These are phyloP conservation scores for Asarcornis scutulata DNA, from an alignment of 2,113 vertebrate genomes.

Conservation along the genomic window DNA sequence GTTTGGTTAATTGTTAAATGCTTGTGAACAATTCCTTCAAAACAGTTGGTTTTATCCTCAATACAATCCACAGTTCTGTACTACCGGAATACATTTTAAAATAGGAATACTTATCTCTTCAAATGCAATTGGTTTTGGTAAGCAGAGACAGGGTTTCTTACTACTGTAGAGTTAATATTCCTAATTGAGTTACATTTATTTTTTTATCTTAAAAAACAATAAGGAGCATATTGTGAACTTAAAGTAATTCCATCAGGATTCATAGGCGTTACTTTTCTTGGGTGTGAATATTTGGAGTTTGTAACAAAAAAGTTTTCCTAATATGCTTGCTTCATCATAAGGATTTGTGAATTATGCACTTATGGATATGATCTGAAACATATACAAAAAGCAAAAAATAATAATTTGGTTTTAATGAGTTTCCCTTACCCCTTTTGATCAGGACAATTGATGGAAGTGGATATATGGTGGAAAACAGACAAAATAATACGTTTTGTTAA, in stretches of 20 bases:
- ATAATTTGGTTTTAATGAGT: neutral
- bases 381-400: neutral
- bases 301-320: neutral
- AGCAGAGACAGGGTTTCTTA: neutral
- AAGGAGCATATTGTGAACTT: neutral
- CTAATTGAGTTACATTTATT: neutral
- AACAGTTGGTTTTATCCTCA: neutral
- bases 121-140: neutral
- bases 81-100: neutral
- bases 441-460: neutral
- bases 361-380: neutral
- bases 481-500: neutral
- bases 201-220: neutral
- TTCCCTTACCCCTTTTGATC: neutral
- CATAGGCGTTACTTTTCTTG: neutral
- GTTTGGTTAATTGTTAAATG: constrained; percentile 19
- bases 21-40: neutral
- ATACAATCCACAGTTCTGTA: neutral
- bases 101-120: neutral
- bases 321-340: neutral
- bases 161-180: neutral
- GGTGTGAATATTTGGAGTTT: neutral
- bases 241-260: neutral
- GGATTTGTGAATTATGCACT: neutral
- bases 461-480: neutral